phyloP scores from a whole-genome alignment of 2,797 vertebrate genomes.

The Thaleichthys pacificus region DNA sequence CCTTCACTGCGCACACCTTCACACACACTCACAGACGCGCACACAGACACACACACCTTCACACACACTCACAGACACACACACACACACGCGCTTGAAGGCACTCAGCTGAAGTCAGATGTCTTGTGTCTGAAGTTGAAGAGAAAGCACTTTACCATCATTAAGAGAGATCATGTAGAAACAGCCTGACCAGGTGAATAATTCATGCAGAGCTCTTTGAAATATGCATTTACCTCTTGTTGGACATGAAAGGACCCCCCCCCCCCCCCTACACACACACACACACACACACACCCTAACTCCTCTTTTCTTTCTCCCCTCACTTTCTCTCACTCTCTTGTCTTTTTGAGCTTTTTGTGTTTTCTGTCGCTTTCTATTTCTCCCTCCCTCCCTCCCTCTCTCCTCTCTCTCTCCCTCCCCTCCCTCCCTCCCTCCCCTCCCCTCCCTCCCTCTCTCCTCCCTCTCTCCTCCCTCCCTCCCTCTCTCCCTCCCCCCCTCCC shows the following conservation, averaged over 20 bases:
- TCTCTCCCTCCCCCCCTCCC: background rate
- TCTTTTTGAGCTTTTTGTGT: too few relatives aligned
- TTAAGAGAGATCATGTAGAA: conserved; percentile 71
- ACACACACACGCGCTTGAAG: background rate
- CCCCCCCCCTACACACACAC: background rate
- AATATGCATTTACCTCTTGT: conserved; percentile 67
- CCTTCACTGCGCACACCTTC: background rate
- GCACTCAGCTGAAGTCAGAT: background rate
- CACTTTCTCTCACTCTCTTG: background rate
- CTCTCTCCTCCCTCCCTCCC: conserved; percentile 22
- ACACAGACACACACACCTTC: background rate
- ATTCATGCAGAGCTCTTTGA: conserved; percentile 70
- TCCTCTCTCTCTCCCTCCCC: conserved; percentile 33
- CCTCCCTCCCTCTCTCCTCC: background rate
- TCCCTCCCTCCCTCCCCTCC: too few relatives aligned
- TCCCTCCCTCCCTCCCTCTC: background rate
- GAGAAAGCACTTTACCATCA: conserved; percentile 64
- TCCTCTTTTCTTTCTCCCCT: background rate
- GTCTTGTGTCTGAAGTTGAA: conserved; percentile 12
- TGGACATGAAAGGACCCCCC: conserved; percentile 65
- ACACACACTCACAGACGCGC: background rate
- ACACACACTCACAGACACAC: background rate
- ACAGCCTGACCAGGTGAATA: conserved; percentile 62
- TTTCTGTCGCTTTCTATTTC: too few relatives aligned
- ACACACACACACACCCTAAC: too few relatives aligned